Evolutionary conservation across 2,888 invertebrate genomes (phyloP).

Genomic region (Sphaerophoria rueppellii): DNA sequence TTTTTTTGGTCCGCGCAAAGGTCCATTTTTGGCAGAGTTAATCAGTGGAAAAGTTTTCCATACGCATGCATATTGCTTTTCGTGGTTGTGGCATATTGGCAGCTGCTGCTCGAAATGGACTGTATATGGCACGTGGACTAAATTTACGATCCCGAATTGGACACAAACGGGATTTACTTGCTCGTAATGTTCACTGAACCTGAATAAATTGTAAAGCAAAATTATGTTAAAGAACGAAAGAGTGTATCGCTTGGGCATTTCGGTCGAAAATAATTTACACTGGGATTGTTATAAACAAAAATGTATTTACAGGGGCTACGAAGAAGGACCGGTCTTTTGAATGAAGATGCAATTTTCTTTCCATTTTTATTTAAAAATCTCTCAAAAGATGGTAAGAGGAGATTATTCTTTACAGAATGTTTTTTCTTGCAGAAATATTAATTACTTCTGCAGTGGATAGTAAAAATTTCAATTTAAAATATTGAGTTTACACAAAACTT

Average conservation of each 20-base stretch:
- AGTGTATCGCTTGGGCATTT: not conserved
- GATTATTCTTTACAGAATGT: too few species aligned
- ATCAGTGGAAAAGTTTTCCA: slow-evolving; percentile 38
- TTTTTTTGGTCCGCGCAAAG: not conserved
- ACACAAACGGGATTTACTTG: not conserved
- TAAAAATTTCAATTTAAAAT: too few species aligned
- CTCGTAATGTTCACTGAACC: slow-evolving; percentile 40
- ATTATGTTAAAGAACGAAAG: not conserved
- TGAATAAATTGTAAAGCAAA: slow-evolving; percentile 27
- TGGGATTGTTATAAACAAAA: not conserved
- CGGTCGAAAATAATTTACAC: not conserved
- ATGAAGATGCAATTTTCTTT: too few species aligned
- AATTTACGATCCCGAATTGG: not conserved
- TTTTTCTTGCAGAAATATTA: too few species aligned
- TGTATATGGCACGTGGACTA: not conserved
- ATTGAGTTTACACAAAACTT: too few species aligned
- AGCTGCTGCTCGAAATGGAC: not conserved
- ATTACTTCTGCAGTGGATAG: too few species aligned
- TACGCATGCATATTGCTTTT: slow-evolving; percentile 9
- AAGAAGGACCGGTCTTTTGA: too few species aligned
- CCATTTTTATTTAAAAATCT: too few species aligned
- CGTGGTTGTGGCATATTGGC: slow-evolving; percentile 31
- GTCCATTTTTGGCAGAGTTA: slow-evolving; percentile 10
- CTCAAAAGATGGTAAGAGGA: too few species aligned
- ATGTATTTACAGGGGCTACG: too few species aligned